These are phyloP conservation scores for Grammomys dolichurus DNA, from an alignment of 2,113 vertebrate genomes.

Conservation along the genomic window DNA sequence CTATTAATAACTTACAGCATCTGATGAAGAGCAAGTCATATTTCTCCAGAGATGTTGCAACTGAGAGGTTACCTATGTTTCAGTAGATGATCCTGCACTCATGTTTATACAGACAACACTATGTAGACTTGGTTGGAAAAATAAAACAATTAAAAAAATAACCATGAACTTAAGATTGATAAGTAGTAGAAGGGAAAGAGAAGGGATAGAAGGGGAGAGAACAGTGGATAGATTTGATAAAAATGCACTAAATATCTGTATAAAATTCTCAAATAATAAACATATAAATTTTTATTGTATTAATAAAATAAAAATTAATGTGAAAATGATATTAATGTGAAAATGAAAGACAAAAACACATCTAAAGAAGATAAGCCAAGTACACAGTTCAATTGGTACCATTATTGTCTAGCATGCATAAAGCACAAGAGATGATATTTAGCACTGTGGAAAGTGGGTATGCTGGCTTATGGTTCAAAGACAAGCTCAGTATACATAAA, in stretches of 20 bases:
- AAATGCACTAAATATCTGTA: not conserved
- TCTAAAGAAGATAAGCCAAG: not conserved
- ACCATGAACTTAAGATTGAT: not conserved
- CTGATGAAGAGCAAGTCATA: not conserved
- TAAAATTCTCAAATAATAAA: not conserved
- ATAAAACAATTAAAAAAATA: not conserved
- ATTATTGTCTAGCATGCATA: not conserved
- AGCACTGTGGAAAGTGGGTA: not conserved
- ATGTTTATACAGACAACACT: not conserved
- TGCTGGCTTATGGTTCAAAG: rapidly evolving
- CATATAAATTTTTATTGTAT: not conserved
- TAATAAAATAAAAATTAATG: too few species aligned
- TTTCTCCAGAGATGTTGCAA: not conserved
- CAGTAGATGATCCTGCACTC: not conserved
- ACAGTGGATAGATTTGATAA: not conserved
- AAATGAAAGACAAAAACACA: not conserved
- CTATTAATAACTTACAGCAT: not conserved
- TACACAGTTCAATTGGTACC: not conserved
- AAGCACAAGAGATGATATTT: not conserved
- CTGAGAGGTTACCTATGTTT: not conserved
- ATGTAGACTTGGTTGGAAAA: not conserved
- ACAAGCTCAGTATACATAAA: not conserved
- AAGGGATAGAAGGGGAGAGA: not conserved
- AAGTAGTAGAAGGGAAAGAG: not conserved
- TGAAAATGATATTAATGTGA: not conserved